A percentile compares a stretch with the other conserved stretches of the same genome.
phyloP scores from a whole-genome alignment of 2,888 invertebrate species.

The Alviniconcha strummeri region DNA sequence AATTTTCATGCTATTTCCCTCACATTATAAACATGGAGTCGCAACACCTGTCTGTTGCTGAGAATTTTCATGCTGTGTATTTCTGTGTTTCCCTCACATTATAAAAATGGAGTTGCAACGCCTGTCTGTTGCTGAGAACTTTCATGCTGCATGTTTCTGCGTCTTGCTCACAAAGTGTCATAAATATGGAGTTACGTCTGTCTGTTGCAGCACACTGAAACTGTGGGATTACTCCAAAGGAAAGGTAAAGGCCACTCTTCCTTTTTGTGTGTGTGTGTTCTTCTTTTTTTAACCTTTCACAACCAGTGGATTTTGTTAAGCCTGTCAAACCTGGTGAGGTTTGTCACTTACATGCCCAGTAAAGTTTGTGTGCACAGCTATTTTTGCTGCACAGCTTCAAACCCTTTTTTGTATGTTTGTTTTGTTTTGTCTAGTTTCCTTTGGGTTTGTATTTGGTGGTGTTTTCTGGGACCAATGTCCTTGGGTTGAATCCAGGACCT shows the following conservation, averaged over 20 bases:
- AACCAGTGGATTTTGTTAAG: no score
- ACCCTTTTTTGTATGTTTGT: no score
- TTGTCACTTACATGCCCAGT: no score
- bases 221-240: slow-evolving; percentile 99
- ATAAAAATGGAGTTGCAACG: background rate
- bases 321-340: no score
- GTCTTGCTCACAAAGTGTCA: background rate
- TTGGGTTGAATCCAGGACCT: no score
- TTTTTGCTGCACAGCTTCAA: background rate
- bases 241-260: slow-evolving; percentile 76
- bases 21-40: background rate
- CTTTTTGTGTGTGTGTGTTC: slow-evolving; percentile 80
- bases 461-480: no score
- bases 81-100: background rate
- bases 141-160: background rate
- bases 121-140: no score
- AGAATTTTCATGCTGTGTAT: background rate
- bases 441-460: no score
- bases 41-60: background rate
- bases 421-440: no score
- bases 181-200: background rate
- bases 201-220: slow-evolving; percentile 84
- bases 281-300: background rate
- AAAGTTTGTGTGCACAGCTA: no score
- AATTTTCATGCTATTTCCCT: background rate